Conservation (phyloP, 2,113 vertebrate genomes). For the Platichthys flesus region DNA sequence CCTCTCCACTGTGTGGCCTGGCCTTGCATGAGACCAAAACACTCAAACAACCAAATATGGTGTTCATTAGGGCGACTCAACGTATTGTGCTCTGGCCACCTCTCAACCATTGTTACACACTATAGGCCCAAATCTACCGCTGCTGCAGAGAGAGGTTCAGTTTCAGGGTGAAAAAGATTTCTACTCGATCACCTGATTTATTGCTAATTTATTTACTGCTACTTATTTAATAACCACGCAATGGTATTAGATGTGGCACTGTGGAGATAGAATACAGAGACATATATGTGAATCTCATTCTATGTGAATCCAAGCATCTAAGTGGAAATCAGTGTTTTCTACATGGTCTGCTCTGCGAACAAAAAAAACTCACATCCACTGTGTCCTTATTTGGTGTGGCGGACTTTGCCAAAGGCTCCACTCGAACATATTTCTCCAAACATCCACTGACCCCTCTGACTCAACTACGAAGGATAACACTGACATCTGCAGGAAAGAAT, state of each 20-base stretch:
- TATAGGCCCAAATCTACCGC: no score
- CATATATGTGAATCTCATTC: slow-evolving; percentile 10
- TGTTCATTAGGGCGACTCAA: slow-evolving; percentile 52
- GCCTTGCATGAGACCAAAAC: slow-evolving; percentile 67
- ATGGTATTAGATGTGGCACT: background rate
- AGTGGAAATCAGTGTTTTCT: slow-evolving; percentile 35
- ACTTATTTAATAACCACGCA: no score
- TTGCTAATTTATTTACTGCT: no score
- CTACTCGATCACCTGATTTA: no score
- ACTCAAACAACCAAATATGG: slow-evolving; percentile 79
- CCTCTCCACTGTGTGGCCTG: slow-evolving; percentile 58
- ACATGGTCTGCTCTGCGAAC: slow-evolving; percentile 46
- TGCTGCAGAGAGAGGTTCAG: no score
- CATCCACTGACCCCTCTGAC: slow-evolving; percentile 33
- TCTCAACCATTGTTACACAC: slow-evolving; percentile 28
- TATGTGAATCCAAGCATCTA: slow-evolving; percentile 24
- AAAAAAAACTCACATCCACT: slow-evolving; percentile 40
- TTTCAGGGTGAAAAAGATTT: no score
- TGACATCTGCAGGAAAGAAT: slow-evolving; percentile 82
- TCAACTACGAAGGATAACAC: slow-evolving; percentile 48
- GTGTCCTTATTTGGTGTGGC: slow-evolving; percentile 82
- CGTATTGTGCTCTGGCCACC: slow-evolving; percentile 24
- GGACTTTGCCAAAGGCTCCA: slow-evolving; percentile 55
- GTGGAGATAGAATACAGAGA: slow-evolving; percentile 3
- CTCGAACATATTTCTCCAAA: slow-evolving; percentile 49